Conservation (phyloP, 2,113 vertebrate species). For the Cettia cetti region DNA sequence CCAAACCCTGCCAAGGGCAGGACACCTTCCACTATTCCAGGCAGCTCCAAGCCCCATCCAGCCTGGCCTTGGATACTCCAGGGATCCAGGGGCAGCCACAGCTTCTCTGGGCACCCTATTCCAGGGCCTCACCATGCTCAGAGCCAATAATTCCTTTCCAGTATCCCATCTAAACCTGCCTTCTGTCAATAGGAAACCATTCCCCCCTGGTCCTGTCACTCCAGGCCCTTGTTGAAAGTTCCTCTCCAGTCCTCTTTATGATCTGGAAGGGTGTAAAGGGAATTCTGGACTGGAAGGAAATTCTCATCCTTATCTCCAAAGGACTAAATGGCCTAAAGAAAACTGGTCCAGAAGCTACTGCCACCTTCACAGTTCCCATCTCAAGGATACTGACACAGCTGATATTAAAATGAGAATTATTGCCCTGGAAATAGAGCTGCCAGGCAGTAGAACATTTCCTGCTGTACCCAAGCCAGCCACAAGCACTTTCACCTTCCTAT, state of each 20-base stretch:
- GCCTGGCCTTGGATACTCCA: fast-evolving
- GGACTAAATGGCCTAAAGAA: background rate
- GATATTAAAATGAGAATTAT: background rate
- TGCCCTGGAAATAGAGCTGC: background rate
- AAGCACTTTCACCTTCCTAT: background rate
- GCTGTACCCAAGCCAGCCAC: background rate
- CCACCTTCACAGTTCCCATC: background rate
- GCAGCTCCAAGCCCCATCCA: fast-evolving
- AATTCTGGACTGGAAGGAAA: background rate
- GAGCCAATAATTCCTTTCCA: background rate
- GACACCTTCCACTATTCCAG: background rate
- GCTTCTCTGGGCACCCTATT: background rate
- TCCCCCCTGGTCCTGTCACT: background rate
- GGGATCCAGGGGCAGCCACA: background rate
- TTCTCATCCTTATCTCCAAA: background rate
- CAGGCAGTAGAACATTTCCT: background rate
- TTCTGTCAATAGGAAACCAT: background rate
- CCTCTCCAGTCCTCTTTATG: background rate
- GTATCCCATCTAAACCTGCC: background rate
- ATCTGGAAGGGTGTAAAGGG: background rate
- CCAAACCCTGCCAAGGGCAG: background rate
- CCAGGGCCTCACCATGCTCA: background rate
- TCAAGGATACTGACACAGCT: background rate
- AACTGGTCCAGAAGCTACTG: background rate
- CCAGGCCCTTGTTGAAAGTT: background rate